Percentiles rank a stretch among this genome's conserved stretches.
Evolutionary conservation across 2,113 vertebrate genomes (phyloP).

Genomic region (Actenoides hombroni): DNA sequence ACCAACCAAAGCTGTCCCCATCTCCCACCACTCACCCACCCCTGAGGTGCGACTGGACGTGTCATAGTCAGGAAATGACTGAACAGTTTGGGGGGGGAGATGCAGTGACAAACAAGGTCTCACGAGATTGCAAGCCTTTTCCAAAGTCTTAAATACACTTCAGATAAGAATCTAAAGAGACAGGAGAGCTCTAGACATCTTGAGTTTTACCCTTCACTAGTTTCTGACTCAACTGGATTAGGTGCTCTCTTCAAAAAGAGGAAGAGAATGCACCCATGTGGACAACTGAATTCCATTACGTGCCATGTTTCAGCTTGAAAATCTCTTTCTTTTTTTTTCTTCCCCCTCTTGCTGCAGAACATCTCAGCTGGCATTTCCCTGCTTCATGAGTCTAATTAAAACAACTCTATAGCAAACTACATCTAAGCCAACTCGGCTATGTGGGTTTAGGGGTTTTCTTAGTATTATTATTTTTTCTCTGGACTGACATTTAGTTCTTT

Average conservation of each 20-base stretch:
- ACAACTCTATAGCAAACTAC: conserved; percentile 19
- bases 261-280: conserved; percentile 40
- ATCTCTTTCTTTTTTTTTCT: background rate
- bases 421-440: background rate
- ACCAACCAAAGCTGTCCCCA: background rate
- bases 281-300: background rate
- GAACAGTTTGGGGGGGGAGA: background rate
- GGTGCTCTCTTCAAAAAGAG: background rate
- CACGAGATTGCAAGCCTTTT: background rate
- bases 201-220: conserved; percentile 24
- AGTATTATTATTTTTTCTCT: conserved; percentile 13
- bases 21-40: background rate
- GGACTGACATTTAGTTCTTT: background rate
- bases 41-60: background rate
- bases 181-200: background rate
- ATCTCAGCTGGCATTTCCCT: background rate
- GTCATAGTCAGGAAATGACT: background rate
- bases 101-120: background rate
- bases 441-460: background rate
- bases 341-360: background rate
- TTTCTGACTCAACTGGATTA: conserved; percentile 28
- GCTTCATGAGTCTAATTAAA: conserved; percentile 7
- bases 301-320: conserved; percentile 41
- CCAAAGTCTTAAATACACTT: background rate
- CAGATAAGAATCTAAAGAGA: conserved; percentile 29